These are phyloP conservation scores for Scaptomyza caliginosa DNA, from an alignment of 2,888 invertebrate species.

Conservation along the genomic window DNA sequence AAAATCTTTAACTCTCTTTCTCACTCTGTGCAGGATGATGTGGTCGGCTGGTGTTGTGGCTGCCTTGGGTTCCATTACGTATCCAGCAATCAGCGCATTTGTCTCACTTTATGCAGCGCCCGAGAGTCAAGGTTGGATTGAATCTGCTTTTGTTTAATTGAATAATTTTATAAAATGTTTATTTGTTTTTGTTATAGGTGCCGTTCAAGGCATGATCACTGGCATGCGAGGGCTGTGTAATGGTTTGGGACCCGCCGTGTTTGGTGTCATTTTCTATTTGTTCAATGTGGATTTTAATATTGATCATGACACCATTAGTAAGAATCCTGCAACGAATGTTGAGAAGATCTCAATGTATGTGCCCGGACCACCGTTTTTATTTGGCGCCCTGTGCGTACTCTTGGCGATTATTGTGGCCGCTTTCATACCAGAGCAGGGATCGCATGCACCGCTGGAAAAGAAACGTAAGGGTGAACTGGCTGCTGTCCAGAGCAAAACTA, in stretches of 20 bases:
- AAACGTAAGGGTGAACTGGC: constrained; percentile 85
- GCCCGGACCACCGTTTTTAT: constrained; percentile 99
- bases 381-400: constrained; percentile 98
- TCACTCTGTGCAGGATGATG: constrained; percentile 91
- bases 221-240: constrained; percentile 99
- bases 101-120: constrained; percentile 98
- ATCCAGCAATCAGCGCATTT: constrained; percentile 99
- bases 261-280: constrained; percentile 98
- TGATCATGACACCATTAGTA: constrained; percentile 84
- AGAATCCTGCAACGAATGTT: constrained; percentile 45
- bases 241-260: constrained; percentile 99
- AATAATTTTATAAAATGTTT: background rate
- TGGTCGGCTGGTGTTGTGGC: constrained; percentile 99
- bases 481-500: background rate
- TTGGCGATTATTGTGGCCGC: constrained; percentile 96
- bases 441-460: constrained; percentile 85
- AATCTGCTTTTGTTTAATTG: background rate
- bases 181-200: constrained; percentile 84
- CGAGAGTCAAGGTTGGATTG: constrained; percentile 93
- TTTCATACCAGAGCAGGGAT: constrained; percentile 90
- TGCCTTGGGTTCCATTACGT: constrained; percentile 97
- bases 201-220: constrained; percentile 98
- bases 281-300: constrained; percentile 99
- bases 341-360: constrained; percentile 89
- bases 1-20: background rate